Evolutionary conservation across 2,888 invertebrate species (phyloP).

Genomic region (Trypoxylon attenuatum): DNA sequence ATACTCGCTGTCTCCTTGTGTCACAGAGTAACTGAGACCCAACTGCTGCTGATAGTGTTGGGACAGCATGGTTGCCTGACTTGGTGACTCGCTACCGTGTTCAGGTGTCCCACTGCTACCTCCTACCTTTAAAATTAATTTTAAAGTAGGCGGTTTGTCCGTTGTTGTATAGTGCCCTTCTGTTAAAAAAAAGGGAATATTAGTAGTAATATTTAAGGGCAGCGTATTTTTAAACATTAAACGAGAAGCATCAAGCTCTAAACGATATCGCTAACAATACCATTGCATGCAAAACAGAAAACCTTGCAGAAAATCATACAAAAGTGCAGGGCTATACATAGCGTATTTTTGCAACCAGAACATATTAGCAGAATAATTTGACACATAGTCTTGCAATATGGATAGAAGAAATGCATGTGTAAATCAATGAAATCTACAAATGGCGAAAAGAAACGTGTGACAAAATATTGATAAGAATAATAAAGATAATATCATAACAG

Average conservation of each 20-base stretch:
- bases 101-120: constrained; percentile 82
- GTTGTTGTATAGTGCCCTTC: constrained; percentile 65
- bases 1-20: constrained; percentile 68
- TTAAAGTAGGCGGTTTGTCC: constrained; percentile 79
- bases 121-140: constrained; percentile 85
- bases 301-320: constrained; percentile 45
- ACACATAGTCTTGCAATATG: constrained; percentile 21
- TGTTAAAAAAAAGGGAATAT: constrained; percentile 34
- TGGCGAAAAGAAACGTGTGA: constrained; percentile 25
- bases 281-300: constrained; percentile 43
- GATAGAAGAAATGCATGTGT: constrained; percentile 28
- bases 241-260: constrained; percentile 44
- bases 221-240: background rate
- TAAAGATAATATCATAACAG: constrained; percentile 48
- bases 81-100: constrained; percentile 67
- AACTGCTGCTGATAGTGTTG: constrained; percentile 70
- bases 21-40: constrained; percentile 72
- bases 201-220: background rate
- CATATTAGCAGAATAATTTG: constrained; percentile 11
- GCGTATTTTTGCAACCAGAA: constrained; percentile 30
- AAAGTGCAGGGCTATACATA: constrained; percentile 40
- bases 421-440: constrained; percentile 46
- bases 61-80: constrained; percentile 66
- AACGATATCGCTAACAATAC: constrained; percentile 18
- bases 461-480: constrained; percentile 32